These are phyloP conservation scores for Leptopilina myrica DNA, from an alignment of 2,888 invertebrate species.

Conservation along the genomic window DNA sequence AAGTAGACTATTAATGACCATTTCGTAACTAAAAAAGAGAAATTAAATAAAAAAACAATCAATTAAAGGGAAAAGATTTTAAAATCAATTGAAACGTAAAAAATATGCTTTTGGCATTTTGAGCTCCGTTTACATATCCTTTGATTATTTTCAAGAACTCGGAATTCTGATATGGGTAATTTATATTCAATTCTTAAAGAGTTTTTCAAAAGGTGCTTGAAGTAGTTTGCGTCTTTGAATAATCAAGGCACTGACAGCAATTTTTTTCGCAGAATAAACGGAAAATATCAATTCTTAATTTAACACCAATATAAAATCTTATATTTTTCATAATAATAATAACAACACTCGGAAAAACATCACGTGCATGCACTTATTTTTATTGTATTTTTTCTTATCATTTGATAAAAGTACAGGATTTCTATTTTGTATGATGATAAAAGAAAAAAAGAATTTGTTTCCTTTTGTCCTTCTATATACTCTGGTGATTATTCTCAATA, in stretches of 20 bases:
- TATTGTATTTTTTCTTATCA: not conserved
- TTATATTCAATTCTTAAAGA: conserved; percentile 24
- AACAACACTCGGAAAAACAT: too few species aligned
- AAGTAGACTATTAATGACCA: too few species aligned
- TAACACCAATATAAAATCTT: too few species aligned
- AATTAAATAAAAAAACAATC: not conserved
- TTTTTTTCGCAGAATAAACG: not conserved
- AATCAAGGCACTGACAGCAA: conserved; percentile 16
- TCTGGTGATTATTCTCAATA: conserved; percentile 19
- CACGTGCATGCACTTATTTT: too few species aligned
- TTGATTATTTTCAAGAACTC: conserved; percentile 24
- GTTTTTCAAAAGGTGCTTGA: not conserved
- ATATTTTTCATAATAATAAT: too few species aligned
- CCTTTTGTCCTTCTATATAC: not conserved
- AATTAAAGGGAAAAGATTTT: not conserved
- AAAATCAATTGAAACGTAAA: not conserved
- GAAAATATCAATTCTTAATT: too few species aligned
- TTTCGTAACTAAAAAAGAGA: too few species aligned
- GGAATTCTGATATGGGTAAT: conserved; percentile 25
- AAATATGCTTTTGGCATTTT: conserved; percentile 3
- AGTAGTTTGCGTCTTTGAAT: not conserved
- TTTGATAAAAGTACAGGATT: not conserved
- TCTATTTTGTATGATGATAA: not conserved
- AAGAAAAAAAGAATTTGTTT: not conserved
- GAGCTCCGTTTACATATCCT: conserved; percentile 23